phyloP scores from a whole-genome alignment of 2,888 invertebrate species.

The Lydus trimaculatus region DNA sequence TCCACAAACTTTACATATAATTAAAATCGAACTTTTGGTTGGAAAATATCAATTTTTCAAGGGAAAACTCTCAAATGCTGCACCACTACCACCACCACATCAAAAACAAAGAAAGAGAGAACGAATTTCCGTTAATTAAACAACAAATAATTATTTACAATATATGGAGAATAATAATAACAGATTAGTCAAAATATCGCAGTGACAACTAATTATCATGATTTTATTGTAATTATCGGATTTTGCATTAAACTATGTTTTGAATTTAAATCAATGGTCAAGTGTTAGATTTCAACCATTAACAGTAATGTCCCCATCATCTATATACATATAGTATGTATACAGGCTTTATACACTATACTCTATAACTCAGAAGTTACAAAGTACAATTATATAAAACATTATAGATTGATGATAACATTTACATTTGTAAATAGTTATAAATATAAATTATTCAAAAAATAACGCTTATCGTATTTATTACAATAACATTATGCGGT shows the following conservation, averaged over 20 bases:
- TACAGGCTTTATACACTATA: not conserved
- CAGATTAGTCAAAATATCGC: not conserved
- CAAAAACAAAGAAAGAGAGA: not conserved
- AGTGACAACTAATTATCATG: not conserved
- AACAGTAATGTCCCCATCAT: not conserved
- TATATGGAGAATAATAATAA: not conserved
- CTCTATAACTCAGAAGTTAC: not conserved
- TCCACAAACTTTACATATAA: slow-evolving; percentile 26
- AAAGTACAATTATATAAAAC: not conserved
- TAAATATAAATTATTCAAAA: not conserved
- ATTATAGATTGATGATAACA: not conserved
- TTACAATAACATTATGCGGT: not conserved
- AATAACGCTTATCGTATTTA: not conserved
- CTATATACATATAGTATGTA: no score
- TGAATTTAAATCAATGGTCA: not conserved
- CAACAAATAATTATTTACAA: not conserved
- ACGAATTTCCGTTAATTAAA: not conserved
- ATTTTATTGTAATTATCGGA: not conserved
- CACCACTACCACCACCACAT: not conserved
- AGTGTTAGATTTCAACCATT: slow-evolving; percentile 6
- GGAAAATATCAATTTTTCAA: slow-evolving; percentile 23
- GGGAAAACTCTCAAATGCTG: not conserved
- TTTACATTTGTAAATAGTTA: not conserved
- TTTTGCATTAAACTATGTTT: not conserved
- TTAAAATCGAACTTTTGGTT: slow-evolving; percentile 32